Base-by-base conservation (phyloP, 2,888 invertebrate genomes). In the Apotomis betuletana region DNA sequence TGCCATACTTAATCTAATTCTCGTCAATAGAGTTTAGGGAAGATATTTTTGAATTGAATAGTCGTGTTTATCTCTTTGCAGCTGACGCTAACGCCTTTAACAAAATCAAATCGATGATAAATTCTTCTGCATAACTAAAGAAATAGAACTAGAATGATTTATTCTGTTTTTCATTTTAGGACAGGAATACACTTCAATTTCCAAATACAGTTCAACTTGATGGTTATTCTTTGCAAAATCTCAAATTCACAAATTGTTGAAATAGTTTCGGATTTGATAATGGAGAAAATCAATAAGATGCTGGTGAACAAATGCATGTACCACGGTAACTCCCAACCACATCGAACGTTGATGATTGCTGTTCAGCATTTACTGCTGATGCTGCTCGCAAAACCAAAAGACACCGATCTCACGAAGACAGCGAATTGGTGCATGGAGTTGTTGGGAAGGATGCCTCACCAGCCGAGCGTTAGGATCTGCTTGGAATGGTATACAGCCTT, bases 401-500 rank as follows among this genome's bases (percentile, higher is more conserved):
- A 75, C 9, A 69, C 78, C 2, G 78, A 83, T 38, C 70, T 78
- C n/a, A 75, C 80, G 1, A 76, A 75, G 15, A 77, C 80, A n/a
- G 74, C 81, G 0, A 61, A 75, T 36, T 93, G 93, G 92, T 85
- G 86, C 76, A 75, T 89, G 49, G 81, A 85, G 41, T 76, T 91
- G 10, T 74, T 94, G 59, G 86, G 84, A 0, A 88, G 83, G 68
- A 79, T 91, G 54, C 90, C 93, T 0, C 94, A 94, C 77, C 92
- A 93, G 73, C 83, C 83, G 0, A 91, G 88, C 62, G 88, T 91
- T 0, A 86, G 85, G 69, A 81, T 88, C 13, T 88, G 87, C 70
- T 76, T 93, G 12, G 91, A 92, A 74, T 93, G 93, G 93, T 85
- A 87, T 72, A 86, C 90, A 27, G 77, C 90, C 4, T 77, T 92